Conservation (phyloP, 1,140 invertebrate genomes). For the Zaprionus ghesquierei region DNA sequence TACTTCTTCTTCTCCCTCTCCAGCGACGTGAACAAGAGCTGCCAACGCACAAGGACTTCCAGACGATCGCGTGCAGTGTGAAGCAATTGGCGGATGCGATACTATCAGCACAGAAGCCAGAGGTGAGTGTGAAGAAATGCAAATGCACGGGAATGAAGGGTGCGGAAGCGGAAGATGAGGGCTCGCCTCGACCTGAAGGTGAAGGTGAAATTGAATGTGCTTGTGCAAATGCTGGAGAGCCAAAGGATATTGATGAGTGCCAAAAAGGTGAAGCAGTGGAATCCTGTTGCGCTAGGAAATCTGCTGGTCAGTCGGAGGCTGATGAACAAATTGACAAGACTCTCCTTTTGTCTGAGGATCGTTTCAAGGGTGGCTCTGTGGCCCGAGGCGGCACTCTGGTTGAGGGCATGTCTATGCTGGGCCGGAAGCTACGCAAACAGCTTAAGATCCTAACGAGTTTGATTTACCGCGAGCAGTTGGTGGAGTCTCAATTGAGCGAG, state of each 20-base stretch:
- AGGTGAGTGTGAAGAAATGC: constrained; percentile 62
- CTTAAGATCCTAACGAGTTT: constrained; percentile 31
- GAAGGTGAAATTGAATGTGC: not conserved
- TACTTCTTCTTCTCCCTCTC: not conserved
- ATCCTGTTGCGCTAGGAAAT: not conserved
- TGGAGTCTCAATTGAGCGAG: not conserved
- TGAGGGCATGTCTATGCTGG: not conserved
- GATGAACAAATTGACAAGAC: no score
- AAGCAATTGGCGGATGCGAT: constrained; percentile 77
- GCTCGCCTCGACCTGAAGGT: not conserved
- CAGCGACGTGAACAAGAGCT: constrained; percentile 62
- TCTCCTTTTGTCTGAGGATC: not conserved
- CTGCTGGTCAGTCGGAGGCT: not conserved
- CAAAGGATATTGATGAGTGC: no score
- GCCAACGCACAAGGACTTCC: constrained; percentile 71
- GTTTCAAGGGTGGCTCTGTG: not conserved
- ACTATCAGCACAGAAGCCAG: constrained; percentile 51
- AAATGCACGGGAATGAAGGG: no score
- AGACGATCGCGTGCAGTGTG: constrained; percentile 69
- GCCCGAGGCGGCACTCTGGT: not conserved
- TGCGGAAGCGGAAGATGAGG: no score
- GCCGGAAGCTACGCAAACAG: not conserved
- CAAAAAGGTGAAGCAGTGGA: not conserved
- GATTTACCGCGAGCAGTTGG: not conserved
- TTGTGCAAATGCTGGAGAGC: no score